A percentile compares a stretch with the other conserved stretches of the same genome.
Evolutionary conservation across 1,140 invertebrate genomes (phyloP).

Genomic region (Leptoteleia sp.): DNA sequence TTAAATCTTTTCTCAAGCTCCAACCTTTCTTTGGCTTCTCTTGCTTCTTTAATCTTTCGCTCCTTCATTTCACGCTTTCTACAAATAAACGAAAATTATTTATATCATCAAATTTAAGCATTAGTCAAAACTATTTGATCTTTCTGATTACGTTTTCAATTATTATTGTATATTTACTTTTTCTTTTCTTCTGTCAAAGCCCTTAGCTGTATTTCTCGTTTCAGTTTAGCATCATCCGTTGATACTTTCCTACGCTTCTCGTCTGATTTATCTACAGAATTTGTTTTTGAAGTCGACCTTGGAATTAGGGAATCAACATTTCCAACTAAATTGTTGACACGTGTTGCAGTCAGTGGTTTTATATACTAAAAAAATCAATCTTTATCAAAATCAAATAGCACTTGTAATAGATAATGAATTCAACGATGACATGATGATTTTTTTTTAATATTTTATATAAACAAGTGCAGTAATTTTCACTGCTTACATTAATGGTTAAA

Average conservation of each 20-base stretch:
- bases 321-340: slow-evolving; percentile 70
- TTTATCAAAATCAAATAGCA: too few species aligned
- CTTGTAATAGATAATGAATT: too few species aligned
- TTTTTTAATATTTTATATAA: too few species aligned
- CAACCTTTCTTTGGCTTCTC: slow-evolving; percentile 82
- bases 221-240: slow-evolving; percentile 75
- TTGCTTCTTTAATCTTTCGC: slow-evolving; percentile 81
- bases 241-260: slow-evolving; percentile 69
- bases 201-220: slow-evolving; percentile 77
- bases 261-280: slow-evolving; percentile 71
- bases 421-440: too few species aligned
- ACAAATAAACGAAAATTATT: background rate
- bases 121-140: too few species aligned
- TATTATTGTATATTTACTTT: slow-evolving; percentile 72
- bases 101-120: too few species aligned
- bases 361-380: slow-evolving; percentile 71
- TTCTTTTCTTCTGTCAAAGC: slow-evolving; percentile 81
- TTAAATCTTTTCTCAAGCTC: slow-evolving; percentile 77
- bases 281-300: slow-evolving; percentile 64
- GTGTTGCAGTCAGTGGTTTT: slow-evolving; percentile 70
- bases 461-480: too few species aligned
- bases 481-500: too few species aligned
- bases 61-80: slow-evolving; percentile 83
- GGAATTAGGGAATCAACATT: slow-evolving; percentile 74
- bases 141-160: too few species aligned